Conservation (phyloP, 2,113 vertebrate genomes). For the Cichladusa arquata region DNA sequence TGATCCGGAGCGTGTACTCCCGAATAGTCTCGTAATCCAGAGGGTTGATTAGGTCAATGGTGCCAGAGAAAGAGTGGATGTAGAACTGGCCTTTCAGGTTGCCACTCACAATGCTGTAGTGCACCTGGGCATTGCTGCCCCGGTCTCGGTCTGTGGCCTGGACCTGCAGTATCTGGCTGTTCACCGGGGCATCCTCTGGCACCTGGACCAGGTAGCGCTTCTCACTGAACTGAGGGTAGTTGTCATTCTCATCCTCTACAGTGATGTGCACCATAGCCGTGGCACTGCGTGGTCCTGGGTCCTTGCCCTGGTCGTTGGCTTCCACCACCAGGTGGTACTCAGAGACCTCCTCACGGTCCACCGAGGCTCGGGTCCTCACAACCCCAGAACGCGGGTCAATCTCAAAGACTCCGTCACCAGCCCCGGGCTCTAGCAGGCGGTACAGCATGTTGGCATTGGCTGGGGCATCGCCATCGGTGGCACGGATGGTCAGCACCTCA, state of each 20-base stretch:
- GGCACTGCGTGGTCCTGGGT: conserved; percentile 86
- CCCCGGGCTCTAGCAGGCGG: conserved; percentile 82
- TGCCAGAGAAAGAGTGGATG: conserved; percentile 88
- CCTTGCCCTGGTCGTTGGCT: conserved; percentile 93
- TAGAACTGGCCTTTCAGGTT: conserved; percentile 95
- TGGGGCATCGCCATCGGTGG: conserved; percentile 89
- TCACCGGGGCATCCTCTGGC: conserved; percentile 85
- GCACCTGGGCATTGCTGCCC: conserved; percentile 90
- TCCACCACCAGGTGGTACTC: conserved; percentile 90
- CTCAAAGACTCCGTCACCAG: conserved; percentile 81
- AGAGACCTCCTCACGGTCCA: conserved; percentile 85
- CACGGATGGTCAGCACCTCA: conserved; percentile 92
- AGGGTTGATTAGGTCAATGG: conserved; percentile 91
- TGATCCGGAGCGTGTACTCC: conserved; percentile 90
- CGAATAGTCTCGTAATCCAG: conserved; percentile 91
- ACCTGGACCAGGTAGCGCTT: conserved; percentile 90
- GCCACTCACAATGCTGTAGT: conserved; percentile 94
- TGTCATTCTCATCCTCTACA: conserved; percentile 95
- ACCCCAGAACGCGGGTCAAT: conserved; percentile 88
- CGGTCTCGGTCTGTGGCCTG: conserved; percentile 88
- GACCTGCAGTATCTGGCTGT: conserved; percentile 88
- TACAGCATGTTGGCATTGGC: conserved; percentile 96
- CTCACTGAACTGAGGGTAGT: conserved; percentile 93
- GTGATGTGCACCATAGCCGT: conserved; percentile 88
- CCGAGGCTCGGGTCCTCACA: conserved; percentile 83